Base-by-base conservation (phyloP, 2,113 vertebrate genomes). In the Laterallus jamaicensis region DNA sequence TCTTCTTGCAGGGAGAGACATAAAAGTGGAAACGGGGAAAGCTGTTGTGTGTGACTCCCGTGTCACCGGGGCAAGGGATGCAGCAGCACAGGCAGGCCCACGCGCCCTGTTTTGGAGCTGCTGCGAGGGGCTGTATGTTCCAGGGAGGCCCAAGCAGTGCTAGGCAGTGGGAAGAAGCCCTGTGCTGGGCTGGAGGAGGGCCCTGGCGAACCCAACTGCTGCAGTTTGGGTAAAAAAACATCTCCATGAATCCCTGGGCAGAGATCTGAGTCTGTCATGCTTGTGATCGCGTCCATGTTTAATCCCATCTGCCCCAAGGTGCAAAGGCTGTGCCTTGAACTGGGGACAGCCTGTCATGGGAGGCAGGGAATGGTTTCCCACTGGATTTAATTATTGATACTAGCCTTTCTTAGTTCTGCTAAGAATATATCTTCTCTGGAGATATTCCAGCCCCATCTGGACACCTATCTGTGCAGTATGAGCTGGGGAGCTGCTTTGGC, bases 71-170 rank as follows among this genome's bases (percentile, higher is more conserved):
- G 35, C 56, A 40, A 28, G 79, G n/a, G 12, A 10, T 5, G 12
- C 56, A 16, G 58, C 0, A 2, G 37, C 20, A 16, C 0, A 0
- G 8, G 6, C 18, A 31, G 44, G 16, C 12, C 44, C 3, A 0
- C 2, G 16, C 29, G 9, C 20, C 52, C 68, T 18, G 35, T 4
- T 40, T 50, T 71, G 64, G 86, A 67, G 77, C 21, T 0, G 10
- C 32, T 62, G 21, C 0, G 0, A 8, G 14, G 56, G 68, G 50
- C 9, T 31, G 16, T 18, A 4, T 8, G 3, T n/a, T 37, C n/a
- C 40, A 9, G 58, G 11, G 70, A 8, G 88, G 69, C 5, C 29
- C 4, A 2, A 62, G 21, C 42, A 29, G 54, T 40, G 54, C 87
- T 58, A 75, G 64, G 79, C 37, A 26, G 37, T 0, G 3, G 42